phyloP scores from a whole-genome alignment of 1,140 invertebrate species.

The Ostrea denselamellosa region DNA sequence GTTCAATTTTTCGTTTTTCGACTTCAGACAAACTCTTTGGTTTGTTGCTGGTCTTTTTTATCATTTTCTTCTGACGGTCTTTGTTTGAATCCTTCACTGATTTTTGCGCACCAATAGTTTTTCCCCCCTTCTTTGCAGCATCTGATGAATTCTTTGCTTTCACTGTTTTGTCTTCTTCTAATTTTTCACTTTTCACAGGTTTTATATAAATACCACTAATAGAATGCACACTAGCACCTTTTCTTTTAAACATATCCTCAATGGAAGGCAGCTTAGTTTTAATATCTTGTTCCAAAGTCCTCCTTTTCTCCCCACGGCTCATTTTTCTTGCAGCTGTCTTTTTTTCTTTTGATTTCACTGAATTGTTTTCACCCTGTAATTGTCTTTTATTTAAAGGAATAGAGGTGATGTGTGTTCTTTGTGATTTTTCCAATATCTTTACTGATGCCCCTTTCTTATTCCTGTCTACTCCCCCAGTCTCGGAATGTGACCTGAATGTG shows the following conservation, averaged over 20 bases:
- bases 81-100: not conserved
- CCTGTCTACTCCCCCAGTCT: too few species aligned
- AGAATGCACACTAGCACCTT: conserved; percentile 28
- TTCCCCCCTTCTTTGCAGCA: not conserved
- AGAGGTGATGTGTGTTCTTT: too few species aligned
- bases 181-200: conserved; percentile 26
- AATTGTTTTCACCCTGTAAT: too few species aligned
- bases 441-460: too few species aligned
- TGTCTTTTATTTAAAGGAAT: too few species aligned
- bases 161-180: not conserved
- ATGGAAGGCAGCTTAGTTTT: conserved; percentile 8
- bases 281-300: conserved; percentile 12
- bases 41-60: not conserved
- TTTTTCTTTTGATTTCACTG: not conserved
- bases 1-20: not conserved
- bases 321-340: not conserved
- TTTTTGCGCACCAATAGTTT: not conserved
- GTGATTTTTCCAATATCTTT: too few species aligned
- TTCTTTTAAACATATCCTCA: not conserved
- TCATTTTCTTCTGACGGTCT: not conserved
- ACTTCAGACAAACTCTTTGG: not conserved
- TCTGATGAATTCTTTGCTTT: not conserved
- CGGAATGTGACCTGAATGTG: too few species aligned
- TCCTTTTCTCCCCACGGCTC: not conserved
- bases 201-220: not conserved